Conservation (phyloP, 2,113 vertebrate species). For the Sminthopsis crassicaudata region DNA sequence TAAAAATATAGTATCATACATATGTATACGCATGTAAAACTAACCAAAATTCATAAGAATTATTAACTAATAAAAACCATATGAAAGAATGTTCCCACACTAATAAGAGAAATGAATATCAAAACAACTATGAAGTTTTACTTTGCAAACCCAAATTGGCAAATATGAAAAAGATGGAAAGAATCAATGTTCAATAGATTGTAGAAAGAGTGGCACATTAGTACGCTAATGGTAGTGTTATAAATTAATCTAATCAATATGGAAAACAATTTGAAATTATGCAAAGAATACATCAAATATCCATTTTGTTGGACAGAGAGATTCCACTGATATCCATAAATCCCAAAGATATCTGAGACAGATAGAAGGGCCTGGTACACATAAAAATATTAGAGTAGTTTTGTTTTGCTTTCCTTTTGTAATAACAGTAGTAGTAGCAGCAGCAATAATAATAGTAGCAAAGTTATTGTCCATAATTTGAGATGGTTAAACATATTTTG, state of each 20-base stretch:
- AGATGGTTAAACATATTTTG: not conserved
- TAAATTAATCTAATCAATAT: not conserved
- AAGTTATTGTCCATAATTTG: not conserved
- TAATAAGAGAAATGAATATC: not conserved
- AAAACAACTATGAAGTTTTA: not conserved
- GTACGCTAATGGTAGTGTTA: not conserved
- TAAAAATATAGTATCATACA: not conserved
- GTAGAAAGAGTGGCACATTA: not conserved
- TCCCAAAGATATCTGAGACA: not conserved
- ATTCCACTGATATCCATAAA: not conserved
- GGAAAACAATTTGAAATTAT: not conserved
- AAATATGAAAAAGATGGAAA: not conserved
- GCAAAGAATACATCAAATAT: not conserved
- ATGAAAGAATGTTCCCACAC: not conserved
- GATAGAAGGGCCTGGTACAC: not conserved
- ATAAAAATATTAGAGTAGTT: not conserved
- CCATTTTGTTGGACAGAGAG: not conserved
- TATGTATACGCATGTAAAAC: not conserved
- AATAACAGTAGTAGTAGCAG: too few species aligned
- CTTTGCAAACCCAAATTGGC: not conserved
- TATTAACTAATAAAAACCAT: not conserved
- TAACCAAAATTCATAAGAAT: not conserved
- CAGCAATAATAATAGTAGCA: not conserved
- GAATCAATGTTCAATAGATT: not conserved
- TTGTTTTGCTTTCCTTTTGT: too few species aligned